Conservation (phyloP, 2,113 vertebrate species). For the Podilymbus podiceps region DNA sequence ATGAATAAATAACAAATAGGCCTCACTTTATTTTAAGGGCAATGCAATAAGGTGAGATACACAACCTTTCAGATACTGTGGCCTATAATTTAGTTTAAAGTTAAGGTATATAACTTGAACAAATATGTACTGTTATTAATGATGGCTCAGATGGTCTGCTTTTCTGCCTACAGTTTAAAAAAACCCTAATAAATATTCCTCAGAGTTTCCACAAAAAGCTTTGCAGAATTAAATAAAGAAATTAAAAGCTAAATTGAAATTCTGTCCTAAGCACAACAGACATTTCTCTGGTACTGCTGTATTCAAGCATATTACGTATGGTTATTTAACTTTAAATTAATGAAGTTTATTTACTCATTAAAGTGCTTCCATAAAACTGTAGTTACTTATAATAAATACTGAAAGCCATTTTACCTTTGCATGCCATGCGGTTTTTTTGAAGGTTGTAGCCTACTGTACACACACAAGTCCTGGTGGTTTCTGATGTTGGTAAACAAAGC, state of each 20-base stretch:
- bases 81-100: background rate
- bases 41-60: background rate
- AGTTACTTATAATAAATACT: background rate
- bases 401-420: conserved; percentile 79
- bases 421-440: conserved; percentile 88
- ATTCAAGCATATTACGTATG: background rate
- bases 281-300: background rate
- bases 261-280: background rate
- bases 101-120: background rate
- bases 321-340: background rate
- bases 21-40: background rate
- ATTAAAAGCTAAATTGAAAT: background rate
- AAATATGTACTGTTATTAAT: background rate
- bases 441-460: conserved; percentile 96
- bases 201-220: background rate
- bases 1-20: background rate
- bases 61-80: background rate
- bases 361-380: background rate
- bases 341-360: background rate
- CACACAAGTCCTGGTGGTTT: conserved; percentile 90
- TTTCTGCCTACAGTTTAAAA: background rate
- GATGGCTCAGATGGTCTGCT: background rate
- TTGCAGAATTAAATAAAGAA: background rate
- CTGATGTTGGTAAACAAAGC: conserved; percentile 94
- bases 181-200: background rate